Conservation (phyloP, 2,888 invertebrate species). For the Coleophora deauratella region DNA sequence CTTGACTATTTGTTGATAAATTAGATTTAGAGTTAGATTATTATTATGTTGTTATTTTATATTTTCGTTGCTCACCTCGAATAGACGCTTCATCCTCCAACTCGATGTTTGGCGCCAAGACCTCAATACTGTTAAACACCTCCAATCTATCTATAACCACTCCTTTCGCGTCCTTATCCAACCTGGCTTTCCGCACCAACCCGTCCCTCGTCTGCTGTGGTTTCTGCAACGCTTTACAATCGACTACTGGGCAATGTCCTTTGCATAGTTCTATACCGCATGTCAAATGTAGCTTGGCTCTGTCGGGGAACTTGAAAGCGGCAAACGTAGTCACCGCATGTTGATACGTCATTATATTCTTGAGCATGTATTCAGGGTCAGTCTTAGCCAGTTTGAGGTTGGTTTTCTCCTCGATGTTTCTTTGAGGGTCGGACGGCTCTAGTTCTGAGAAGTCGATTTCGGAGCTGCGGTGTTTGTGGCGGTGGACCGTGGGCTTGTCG, state of each 20-base stretch:
- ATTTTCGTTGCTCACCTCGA: conserved; percentile 51
- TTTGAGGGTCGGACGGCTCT: conserved; percentile 42
- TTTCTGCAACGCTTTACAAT: conserved; percentile 56
- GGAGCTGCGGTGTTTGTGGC: conserved; percentile 45
- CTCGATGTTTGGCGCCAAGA: conserved; percentile 85
- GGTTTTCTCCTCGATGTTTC: conserved; percentile 41
- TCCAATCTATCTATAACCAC: conserved; percentile 78
- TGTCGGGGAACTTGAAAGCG: conserved; percentile 88
- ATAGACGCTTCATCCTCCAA: conserved; percentile 76
- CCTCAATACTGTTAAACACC: conserved; percentile 87
- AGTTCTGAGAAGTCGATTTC: conserved; percentile 56
- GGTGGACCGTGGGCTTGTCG: conserved; percentile 65
- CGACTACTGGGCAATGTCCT: conserved; percentile 79
- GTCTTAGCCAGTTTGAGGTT: conserved; percentile 40
- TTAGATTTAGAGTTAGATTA: too few species aligned
- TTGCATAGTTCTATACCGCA: conserved; percentile 86
- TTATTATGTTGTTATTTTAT: too few species aligned
- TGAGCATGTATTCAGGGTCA: conserved; percentile 53
- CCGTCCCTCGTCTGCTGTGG: conserved; percentile 64
- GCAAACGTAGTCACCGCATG: conserved; percentile 79
- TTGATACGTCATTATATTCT: conserved; percentile 67
- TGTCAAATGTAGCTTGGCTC: conserved; percentile 83
- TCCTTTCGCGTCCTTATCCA: conserved; percentile 70
- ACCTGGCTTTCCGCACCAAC: conserved; percentile 53
- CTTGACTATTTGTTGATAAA: too few species aligned